These are phyloP conservation scores for Cheilosia vulpina DNA, from an alignment of 2,888 invertebrate species.

Conservation along the genomic window DNA sequence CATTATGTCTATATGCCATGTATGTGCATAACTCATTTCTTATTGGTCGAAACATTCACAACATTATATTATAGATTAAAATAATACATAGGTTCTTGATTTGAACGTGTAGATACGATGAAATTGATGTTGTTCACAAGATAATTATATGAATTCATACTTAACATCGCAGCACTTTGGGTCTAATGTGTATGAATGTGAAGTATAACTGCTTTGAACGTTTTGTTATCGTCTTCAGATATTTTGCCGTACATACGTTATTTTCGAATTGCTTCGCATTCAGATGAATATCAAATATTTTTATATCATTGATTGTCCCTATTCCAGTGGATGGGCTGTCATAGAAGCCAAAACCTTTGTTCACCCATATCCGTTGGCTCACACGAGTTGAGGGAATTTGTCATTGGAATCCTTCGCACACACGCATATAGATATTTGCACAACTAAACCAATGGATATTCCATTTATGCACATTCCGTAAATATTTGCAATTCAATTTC, in stretches of 20 bases:
- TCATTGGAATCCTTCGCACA: constrained; percentile 28
- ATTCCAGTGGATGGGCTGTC: constrained; percentile 10
- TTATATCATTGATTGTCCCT: constrained; percentile 35
- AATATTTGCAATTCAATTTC: constrained; percentile 66
- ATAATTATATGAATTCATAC: too few relatives aligned
- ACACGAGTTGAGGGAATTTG: constrained; percentile 15
- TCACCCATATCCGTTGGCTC: constrained; percentile 31
- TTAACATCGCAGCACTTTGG: too few relatives aligned
- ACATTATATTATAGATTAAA: too few relatives aligned
- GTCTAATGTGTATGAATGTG: too few relatives aligned
- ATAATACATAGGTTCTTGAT: too few relatives aligned
- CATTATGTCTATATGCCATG: too few relatives aligned
- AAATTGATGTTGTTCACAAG: too few relatives aligned
- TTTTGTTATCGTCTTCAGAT: constrained; percentile 10
- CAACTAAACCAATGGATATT: constrained; percentile 38
- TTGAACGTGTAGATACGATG: too few relatives aligned
- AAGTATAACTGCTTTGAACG: background rate
- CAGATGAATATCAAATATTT: constrained; percentile 48
- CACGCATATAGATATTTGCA: constrained; percentile 25
- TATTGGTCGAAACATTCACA: too few relatives aligned
- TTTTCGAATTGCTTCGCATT: constrained; percentile 35
- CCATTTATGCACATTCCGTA: constrained; percentile 57
- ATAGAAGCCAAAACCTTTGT: constrained; percentile 33
- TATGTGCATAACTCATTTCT: too few relatives aligned
- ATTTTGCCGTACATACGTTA: background rate